These are phyloP conservation scores for Apogon hyalosoma DNA, from an alignment of 2,797 vertebrate genomes.

Conservation along the genomic window DNA sequence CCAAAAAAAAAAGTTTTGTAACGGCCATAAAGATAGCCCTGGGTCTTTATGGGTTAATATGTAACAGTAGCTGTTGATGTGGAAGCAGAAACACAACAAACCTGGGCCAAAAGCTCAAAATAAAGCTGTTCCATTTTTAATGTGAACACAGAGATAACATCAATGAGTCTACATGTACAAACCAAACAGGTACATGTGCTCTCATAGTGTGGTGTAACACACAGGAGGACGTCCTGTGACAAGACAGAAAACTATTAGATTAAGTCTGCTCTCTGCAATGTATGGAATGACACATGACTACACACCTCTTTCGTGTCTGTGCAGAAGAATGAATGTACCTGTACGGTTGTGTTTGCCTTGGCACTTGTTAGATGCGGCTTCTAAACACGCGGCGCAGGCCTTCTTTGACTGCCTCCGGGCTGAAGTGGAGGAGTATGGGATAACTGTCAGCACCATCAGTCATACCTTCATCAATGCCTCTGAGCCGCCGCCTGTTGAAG, in stretches of 20 bases:
- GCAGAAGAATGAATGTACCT: constrained; percentile 3
- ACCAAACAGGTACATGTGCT: not conserved
- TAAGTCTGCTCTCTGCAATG: constrained; percentile 26
- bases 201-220: constrained; percentile 4
- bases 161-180: not conserved
- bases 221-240: constrained; percentile 1
- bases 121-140: no score
- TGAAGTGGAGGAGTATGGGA: constrained; percentile 93
- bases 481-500: constrained; percentile 4
- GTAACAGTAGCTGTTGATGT: no score
- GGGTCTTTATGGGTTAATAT: no score
- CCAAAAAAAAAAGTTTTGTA: no score
- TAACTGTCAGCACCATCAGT: constrained; percentile 92
- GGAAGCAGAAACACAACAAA: no score
- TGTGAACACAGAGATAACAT: not conserved
- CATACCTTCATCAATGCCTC: constrained; percentile 90
- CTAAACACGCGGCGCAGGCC: constrained; percentile 93
- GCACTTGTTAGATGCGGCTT: constrained; percentile 88
- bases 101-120: not conserved
- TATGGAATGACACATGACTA: constrained; percentile 29
- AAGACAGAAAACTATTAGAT: constrained; percentile 30
- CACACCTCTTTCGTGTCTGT: constrained; percentile 28
- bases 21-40: no score
- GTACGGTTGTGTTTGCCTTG: constrained; percentile 24
- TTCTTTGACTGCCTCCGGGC: constrained; percentile 96